Conservation (phyloP, 2,888 invertebrate species). For the Patella pellucida region DNA sequence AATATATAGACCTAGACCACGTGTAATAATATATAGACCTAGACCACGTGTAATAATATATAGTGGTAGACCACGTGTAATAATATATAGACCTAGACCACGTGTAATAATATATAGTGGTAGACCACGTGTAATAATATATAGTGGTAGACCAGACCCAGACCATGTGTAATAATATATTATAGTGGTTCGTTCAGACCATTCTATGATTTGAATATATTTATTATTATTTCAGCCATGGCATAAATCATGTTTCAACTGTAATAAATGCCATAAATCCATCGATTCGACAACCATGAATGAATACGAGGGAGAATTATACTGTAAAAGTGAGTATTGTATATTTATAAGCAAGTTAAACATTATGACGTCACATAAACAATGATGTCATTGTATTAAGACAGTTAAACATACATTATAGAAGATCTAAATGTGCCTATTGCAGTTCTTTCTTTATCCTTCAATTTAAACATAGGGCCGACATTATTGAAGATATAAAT, state of each 20-base stretch:
- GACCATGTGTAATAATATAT: too few relatives aligned
- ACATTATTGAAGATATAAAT: too few relatives aligned
- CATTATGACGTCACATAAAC: too few relatives aligned
- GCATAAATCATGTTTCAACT: conserved; percentile 73
- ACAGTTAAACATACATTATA: too few relatives aligned
- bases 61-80: neutral
- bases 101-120: too few relatives aligned
- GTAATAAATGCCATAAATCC: conserved; percentile 69
- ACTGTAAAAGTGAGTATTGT: conserved; percentile 79
- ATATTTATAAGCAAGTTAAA: neutral
- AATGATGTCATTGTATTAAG: neutral
- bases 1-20: too few relatives aligned
- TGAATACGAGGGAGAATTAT: conserved; percentile 90
- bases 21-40: too few relatives aligned
- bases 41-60: too few relatives aligned
- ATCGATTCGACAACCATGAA: conserved; percentile 92
- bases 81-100: too few relatives aligned
- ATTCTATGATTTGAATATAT: neutral
- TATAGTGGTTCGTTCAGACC: neutral
- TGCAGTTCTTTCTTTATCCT: too few relatives aligned
- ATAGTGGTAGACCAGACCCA: neutral
- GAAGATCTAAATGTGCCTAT: too few relatives aligned
- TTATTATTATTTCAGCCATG: conserved; percentile 63
- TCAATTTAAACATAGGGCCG: too few relatives aligned
- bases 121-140: neutral